Evolutionary conservation across 2,113 vertebrate genomes (phyloP).

Genomic region (Rhinopomastus cyanomelas): DNA sequence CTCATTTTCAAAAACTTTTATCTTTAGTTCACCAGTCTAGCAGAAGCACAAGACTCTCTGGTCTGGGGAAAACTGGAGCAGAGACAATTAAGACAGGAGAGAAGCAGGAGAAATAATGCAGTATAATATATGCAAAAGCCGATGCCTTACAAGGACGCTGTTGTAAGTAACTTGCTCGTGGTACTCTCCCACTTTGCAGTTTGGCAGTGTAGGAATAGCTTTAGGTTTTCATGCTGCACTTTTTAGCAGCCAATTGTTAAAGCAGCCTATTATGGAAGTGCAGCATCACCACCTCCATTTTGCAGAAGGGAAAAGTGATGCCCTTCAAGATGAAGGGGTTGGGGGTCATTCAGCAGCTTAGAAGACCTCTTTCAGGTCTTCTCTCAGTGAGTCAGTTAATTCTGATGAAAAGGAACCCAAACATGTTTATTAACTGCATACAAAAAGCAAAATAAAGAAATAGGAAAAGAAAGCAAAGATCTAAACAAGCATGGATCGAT

Average conservation of each 20-base stretch:
- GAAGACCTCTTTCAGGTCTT: background rate
- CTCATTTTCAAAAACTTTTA: slow-evolving; percentile 15
- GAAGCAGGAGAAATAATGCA: background rate
- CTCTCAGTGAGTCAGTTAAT: background rate
- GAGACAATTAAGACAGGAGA: slow-evolving; percentile 18
- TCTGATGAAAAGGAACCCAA: background rate
- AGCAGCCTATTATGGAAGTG: background rate
- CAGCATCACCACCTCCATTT: background rate
- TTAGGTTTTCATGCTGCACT: background rate
- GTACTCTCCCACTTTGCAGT: background rate
- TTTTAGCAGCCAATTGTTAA: background rate
- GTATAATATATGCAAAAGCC: slow-evolving; percentile 21
- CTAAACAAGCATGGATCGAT: background rate
- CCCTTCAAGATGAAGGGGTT: background rate
- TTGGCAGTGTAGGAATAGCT: background rate
- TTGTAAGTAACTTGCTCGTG: background rate
- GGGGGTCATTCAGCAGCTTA: background rate
- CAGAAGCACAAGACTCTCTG: slow-evolving; percentile 10
- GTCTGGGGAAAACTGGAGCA: slow-evolving; percentile 24
- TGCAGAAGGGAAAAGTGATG: background rate
- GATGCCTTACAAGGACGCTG: background rate
- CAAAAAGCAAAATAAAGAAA: too few relatives aligned
- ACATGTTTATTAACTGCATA: background rate
- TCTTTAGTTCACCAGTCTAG: background rate
- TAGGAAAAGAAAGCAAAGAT: too few relatives aligned